Evolutionary conservation across 53 echinoderm and acorn worm species (phyloP).

Genomic region (Crossaster papposus): DNA sequence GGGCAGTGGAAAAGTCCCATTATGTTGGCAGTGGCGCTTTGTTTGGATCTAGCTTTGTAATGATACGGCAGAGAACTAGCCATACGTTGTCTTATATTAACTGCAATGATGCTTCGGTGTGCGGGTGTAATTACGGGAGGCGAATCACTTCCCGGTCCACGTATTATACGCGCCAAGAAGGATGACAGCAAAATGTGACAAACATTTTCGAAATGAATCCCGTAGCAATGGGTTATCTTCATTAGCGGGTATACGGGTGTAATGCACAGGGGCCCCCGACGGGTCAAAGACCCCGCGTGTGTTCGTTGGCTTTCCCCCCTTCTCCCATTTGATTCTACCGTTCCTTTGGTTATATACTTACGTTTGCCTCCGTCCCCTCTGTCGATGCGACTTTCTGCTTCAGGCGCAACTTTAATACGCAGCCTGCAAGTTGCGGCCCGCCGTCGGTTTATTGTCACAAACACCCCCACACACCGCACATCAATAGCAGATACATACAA

Average conservation of each 20-base stretch:
- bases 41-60: not conserved
- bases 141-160: slow-evolving; percentile 18
- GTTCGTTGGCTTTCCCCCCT: not conserved
- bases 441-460: slow-evolving; percentile 5
- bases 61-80: not conserved
- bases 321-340: not conserved
- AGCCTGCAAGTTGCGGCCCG: slow-evolving; percentile 15
- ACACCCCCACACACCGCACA: slow-evolving; percentile 1
- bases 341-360: not conserved
- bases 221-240: slow-evolving; percentile 37
- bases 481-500: not conserved
- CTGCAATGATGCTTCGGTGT: not conserved
- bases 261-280: not conserved
- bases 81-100: not conserved
- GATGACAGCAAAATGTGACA: slow-evolving; percentile 7
- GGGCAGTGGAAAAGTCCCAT: not conserved
- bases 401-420: slow-evolving; percentile 4
- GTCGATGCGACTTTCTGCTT: not conserved
- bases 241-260: slow-evolving; percentile 1
- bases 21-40: not conserved
- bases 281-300: slow-evolving; percentile 47
- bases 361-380: not conserved
- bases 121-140: slow-evolving; percentile 24
- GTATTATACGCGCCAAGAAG: slow-evolving; percentile 14
- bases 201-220: slow-evolving; percentile 45